A percentile compares a stretch with the other conserved stretches of the same genome.
These are phyloP conservation scores for Aphrophora alni DNA, from an alignment of 2,888 invertebrate genomes.

Conservation along the genomic window DNA sequence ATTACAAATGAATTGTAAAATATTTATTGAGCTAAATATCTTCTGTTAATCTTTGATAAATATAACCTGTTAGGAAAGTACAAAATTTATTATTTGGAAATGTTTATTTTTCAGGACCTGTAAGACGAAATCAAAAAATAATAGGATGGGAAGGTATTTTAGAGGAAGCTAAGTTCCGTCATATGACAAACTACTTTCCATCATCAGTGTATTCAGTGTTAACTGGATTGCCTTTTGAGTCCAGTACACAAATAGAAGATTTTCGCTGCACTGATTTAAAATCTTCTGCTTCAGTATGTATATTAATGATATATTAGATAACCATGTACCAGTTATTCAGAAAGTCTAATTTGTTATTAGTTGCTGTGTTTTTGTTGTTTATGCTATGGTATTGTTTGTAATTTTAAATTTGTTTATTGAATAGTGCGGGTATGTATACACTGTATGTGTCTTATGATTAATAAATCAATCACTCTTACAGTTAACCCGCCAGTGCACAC, in stretches of 20 bases:
- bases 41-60: too few species aligned
- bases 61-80: too few species aligned
- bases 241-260: slow-evolving; percentile 52
- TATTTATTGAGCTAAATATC: too few species aligned
- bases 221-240: slow-evolving; percentile 51
- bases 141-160: neutral
- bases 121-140: neutral
- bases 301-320: neutral
- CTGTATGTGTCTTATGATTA: too few species aligned
- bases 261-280: slow-evolving; percentile 45
- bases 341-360: neutral
- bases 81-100: too few species aligned
- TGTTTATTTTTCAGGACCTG: neutral
- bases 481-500: too few species aligned
- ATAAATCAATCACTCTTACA: too few species aligned
- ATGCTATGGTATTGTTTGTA: too few species aligned
- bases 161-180: neutral
- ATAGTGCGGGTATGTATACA: too few species aligned
- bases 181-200: slow-evolving; percentile 19
- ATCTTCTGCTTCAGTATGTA: slow-evolving; percentile 46
- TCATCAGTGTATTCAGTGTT: slow-evolving; percentile 48
- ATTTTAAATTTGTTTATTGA: too few species aligned
- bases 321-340: too few species aligned
- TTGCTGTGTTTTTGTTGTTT: neutral
- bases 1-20: too few species aligned